Percentiles rank a stretch among this genome's conserved stretches.
These are phyloP conservation scores for Dallia pectoralis DNA, from an alignment of 2,797 vertebrate species.

Conservation along the genomic window DNA sequence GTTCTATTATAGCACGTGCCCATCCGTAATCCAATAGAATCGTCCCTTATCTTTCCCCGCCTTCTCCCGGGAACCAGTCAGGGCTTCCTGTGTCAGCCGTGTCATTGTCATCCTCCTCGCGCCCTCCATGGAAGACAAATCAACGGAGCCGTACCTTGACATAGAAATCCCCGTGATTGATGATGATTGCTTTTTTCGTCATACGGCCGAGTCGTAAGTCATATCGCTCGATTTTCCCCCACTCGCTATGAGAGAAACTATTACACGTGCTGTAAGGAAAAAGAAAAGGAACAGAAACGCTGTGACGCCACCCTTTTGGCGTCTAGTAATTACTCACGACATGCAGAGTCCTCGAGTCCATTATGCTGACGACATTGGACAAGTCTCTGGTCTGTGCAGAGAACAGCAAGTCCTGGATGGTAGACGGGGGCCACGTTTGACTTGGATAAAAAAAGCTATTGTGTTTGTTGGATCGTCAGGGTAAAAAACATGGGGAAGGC, in stretches of 20 bases:
- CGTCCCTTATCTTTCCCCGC: constrained; percentile 59
- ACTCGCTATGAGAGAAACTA: constrained; percentile 47
- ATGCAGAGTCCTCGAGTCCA: constrained; percentile 49
- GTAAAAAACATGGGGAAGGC: constrained; percentile 64
- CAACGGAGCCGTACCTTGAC: constrained; percentile 71
- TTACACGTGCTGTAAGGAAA: constrained; percentile 37
- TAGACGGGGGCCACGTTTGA: constrained; percentile 45
- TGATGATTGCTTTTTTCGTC: constrained; percentile 69
- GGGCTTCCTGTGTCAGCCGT: constrained; percentile 50
- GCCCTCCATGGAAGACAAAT: constrained; percentile 52
- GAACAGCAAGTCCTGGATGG: constrained; percentile 42
- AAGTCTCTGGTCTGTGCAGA: constrained; percentile 53
- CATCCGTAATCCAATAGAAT: constrained; percentile 59
- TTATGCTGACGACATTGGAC: constrained; percentile 64
- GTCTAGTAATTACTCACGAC: constrained; percentile 47
- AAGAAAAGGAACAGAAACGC: no score
- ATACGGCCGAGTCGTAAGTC: constrained; percentile 54
- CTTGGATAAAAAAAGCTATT: constrained; percentile 70
- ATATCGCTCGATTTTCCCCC: constrained; percentile 49
- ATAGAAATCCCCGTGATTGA: constrained; percentile 69
- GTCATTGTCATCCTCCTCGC: constrained; percentile 59
- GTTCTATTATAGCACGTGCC: constrained; percentile 62
- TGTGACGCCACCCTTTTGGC: constrained; percentile 17
- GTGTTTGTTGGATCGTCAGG: constrained; percentile 62
- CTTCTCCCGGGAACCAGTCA: constrained; percentile 47